phyloP scores from a whole-genome alignment of 1,140 invertebrate genomes.

The Cepaea nemoralis region DNA sequence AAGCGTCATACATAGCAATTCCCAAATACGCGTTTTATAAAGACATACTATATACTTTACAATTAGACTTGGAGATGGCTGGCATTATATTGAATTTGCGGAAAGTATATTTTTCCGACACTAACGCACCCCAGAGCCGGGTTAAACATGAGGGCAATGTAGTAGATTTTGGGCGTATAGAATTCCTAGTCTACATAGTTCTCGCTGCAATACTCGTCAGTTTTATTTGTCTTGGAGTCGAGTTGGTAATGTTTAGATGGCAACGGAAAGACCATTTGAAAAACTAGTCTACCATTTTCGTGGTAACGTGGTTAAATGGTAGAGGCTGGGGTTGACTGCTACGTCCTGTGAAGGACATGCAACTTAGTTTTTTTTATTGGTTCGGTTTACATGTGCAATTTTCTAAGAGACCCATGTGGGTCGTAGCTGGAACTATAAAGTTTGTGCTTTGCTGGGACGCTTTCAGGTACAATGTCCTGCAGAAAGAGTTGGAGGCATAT shows the following conservation, averaged over 20 bases:
- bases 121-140: no score
- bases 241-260: not conserved
- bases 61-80: not conserved
- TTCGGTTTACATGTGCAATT: no score
- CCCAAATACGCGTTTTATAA: conserved; percentile 11
- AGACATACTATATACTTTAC: not conserved
- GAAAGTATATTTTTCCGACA: not conserved
- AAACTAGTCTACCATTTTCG: no score
- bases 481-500: no score
- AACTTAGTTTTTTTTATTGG: no score
- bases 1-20: not conserved
- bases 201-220: not conserved
- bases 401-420: no score
- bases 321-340: no score
- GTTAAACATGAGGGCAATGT: not conserved
- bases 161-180: not conserved
- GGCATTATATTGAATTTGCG: not conserved
- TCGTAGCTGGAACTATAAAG: no score
- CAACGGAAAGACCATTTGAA: not conserved
- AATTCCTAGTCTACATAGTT: not conserved
- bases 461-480: no score
- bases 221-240: not conserved
- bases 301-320: no score
- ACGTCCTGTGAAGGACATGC: no score
- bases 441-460: no score